phyloP scores from a whole-genome alignment of 2,797 vertebrate genomes.

The Brotula barbata region DNA sequence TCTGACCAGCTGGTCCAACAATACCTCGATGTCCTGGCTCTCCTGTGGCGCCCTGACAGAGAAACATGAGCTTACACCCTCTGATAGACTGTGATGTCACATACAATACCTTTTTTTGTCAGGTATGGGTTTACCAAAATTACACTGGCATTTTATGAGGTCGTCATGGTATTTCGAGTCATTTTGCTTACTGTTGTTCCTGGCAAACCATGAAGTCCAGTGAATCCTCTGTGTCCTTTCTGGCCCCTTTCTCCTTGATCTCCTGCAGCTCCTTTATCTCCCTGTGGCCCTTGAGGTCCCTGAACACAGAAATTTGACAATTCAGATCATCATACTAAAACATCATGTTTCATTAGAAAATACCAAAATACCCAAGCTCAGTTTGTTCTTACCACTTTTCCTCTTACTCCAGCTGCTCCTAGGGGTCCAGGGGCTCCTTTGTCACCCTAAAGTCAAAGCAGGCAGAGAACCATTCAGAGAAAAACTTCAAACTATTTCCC shows the following conservation, averaged over 20 bases:
- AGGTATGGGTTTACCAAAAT: too few species aligned
- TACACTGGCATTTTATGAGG: neutral
- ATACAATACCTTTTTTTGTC: too few species aligned
- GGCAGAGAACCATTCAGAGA: neutral
- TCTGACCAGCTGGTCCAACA: constrained; percentile 88
- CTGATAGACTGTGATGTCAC: neutral
- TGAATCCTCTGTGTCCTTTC: constrained; percentile 97
- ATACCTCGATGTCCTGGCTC: constrained; percentile 88
- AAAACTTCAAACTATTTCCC: neutral
- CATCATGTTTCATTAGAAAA: too few species aligned
- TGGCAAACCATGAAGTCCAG: constrained; percentile 93
- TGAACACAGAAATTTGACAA: constrained; percentile 14
- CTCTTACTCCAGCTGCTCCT: constrained; percentile 87
- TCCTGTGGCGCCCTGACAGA: constrained; percentile 87
- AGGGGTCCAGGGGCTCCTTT: constrained; percentile 85
- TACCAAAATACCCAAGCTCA: too few species aligned
- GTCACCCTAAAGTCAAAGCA: constrained; percentile 79
- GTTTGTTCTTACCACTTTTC: constrained; percentile 84
- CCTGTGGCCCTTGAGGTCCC: constrained; percentile 91
- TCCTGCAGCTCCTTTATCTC: constrained; percentile 91
- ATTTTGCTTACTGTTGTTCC: constrained; percentile 84
- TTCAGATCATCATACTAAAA: neutral
- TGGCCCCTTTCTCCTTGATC: constrained; percentile 91
- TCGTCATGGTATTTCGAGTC: too few species aligned
- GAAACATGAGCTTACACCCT: neutral